A percentile compares a stretch with the other conserved stretches of the same genome.
phyloP scores from a whole-genome alignment of 2,888 invertebrate species.

The Cerastis leucographa region DNA sequence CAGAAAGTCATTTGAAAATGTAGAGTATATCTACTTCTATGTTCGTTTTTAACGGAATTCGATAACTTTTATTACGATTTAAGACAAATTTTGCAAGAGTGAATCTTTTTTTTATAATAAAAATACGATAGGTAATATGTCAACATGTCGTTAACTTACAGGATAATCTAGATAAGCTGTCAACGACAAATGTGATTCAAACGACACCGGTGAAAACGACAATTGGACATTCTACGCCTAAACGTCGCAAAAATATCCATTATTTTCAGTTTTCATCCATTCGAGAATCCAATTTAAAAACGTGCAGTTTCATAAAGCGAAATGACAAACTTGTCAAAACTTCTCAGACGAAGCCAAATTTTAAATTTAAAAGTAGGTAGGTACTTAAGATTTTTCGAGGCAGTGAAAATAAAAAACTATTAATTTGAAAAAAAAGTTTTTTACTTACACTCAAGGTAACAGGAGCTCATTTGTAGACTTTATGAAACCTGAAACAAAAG shows the following conservation, averaged over 20 bases:
- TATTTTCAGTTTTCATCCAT: slow-evolving; percentile 23
- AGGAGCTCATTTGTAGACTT: slow-evolving; percentile 80
- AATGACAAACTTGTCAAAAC: slow-evolving; percentile 62
- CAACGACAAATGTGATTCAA: slow-evolving; percentile 11
- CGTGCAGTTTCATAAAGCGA: slow-evolving; percentile 62
- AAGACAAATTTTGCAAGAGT: not conserved
- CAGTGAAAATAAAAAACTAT: not conserved
- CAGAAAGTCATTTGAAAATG: not conserved
- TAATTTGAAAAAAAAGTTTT: slow-evolving; percentile 7
- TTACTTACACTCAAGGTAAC: slow-evolving; percentile 82
- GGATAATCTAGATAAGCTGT: slow-evolving; percentile 13
- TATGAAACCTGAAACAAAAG: slow-evolving; percentile 76
- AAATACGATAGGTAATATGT: slow-evolving; percentile 9
- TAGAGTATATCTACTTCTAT: not conserved
- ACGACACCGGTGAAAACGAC: no score
- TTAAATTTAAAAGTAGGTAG: slow-evolving; percentile 21
- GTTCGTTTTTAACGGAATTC: not conserved
- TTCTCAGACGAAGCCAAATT: slow-evolving; percentile 39
- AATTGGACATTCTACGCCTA: no score
- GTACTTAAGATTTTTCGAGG: slow-evolving; percentile 22
- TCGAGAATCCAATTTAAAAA: slow-evolving; percentile 46
- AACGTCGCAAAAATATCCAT: not conserved
- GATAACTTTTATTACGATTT: not conserved
- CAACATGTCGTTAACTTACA: slow-evolving; percentile 8
- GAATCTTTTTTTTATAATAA: not conserved